phyloP scores from a whole-genome alignment of 2,797 vertebrate species.

The Scolopax bukidnonensis region DNA sequence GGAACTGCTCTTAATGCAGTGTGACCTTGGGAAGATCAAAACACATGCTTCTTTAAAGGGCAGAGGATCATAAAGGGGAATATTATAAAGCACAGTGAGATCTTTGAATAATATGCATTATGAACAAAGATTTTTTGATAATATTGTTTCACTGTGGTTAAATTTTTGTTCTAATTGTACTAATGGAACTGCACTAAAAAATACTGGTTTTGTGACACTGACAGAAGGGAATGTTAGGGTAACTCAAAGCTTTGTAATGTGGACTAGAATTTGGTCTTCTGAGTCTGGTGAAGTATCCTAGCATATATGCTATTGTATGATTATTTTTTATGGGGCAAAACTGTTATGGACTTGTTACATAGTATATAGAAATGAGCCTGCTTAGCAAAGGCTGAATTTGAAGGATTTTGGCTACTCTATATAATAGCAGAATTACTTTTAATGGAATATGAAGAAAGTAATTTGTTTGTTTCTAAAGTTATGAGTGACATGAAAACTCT shows the following conservation, averaged over 20 bases:
- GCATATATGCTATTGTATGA: background rate
- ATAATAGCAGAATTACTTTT: background rate
- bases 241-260: background rate
- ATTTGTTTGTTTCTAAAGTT: background rate
- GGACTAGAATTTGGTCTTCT: background rate
- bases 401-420: background rate
- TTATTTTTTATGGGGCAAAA: background rate
- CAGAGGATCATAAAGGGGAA: background rate
- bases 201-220: background rate
- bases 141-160: background rate
- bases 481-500: background rate
- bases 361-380: background rate
- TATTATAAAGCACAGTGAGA: background rate
- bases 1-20: background rate
- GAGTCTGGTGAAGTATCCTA: background rate
- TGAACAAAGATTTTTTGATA: background rate
- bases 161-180: background rate
- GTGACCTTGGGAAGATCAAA: background rate
- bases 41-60: background rate
- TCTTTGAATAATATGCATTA: background rate
- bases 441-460: background rate
- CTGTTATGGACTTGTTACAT: background rate
- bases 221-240: background rate
- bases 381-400: background rate
- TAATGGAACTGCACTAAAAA: background rate